phyloP scores from a whole-genome alignment of 1,140 invertebrate genomes.

The Caligus rogercresseyi region DNA sequence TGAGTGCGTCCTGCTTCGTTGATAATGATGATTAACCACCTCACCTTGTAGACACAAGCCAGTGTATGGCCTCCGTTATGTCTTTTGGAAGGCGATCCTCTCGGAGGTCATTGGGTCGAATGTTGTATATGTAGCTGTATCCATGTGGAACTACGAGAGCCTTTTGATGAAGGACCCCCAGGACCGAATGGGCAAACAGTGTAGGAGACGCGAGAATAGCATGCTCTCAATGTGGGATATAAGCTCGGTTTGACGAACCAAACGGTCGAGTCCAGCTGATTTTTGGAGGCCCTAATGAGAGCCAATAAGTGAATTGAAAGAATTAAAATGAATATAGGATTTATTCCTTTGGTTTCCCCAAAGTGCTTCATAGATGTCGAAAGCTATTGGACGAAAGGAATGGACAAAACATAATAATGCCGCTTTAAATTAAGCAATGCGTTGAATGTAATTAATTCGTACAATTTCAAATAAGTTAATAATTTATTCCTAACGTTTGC shows the following conservation, averaged over 20 bases:
- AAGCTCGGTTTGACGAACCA: conserved; percentile 59
- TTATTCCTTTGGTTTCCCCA: too few relatives aligned
- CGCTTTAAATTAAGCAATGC: too few relatives aligned
- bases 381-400: too few relatives aligned
- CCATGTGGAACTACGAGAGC: conserved; percentile 19
- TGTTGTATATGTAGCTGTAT: conserved; percentile 16
- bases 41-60: conserved; percentile 19
- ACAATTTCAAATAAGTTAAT: too few relatives aligned
- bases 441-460: too few relatives aligned
- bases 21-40: too few relatives aligned
- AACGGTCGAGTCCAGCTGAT: conserved; percentile 52
- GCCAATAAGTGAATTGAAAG: too few relatives aligned
- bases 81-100: conserved; percentile 18
- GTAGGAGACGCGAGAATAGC: conserved; percentile 47
- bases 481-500: too few relatives aligned
- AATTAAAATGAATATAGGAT: too few relatives aligned
- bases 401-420: too few relatives aligned
- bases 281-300: conserved; percentile 46
- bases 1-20: too few relatives aligned
- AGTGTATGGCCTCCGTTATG: conserved; percentile 18
- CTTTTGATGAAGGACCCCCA: conserved; percentile 15
- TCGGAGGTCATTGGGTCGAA: conserved; percentile 17
- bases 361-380: too few relatives aligned
- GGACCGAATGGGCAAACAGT: conserved; percentile 11
- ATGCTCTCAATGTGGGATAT: conserved; percentile 58